phyloP scores from a whole-genome alignment of 2,797 vertebrate species.

The Chloroceryle inda region DNA sequence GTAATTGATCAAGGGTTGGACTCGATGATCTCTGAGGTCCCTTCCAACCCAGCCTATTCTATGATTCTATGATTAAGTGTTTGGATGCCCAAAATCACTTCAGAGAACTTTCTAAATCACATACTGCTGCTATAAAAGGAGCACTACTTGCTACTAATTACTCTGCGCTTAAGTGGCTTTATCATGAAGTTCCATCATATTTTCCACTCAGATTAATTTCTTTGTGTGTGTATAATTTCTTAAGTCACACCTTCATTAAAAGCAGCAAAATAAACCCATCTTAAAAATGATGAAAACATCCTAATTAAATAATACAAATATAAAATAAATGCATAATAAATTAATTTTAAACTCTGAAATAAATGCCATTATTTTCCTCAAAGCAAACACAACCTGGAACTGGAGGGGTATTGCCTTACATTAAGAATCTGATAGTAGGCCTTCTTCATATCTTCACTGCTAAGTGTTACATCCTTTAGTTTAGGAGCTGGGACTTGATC shows the following conservation, averaged over 20 bases:
- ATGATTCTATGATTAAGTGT: no score
- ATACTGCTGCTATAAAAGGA: neutral
- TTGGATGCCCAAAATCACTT: neutral
- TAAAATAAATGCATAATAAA: no score
- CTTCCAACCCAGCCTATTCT: no score
- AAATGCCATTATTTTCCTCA: neutral
- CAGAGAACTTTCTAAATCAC: neutral
- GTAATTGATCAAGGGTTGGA: no score
- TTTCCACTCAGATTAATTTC: neutral
- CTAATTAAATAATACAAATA: neutral
- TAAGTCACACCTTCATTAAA: slow-evolving; percentile 47
- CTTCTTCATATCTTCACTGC: slow-evolving; percentile 87
- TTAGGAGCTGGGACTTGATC: slow-evolving; percentile 95
- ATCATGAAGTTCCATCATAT: neutral
- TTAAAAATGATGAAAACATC: neutral
- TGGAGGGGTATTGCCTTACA: slow-evolving; percentile 78
- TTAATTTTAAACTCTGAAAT: neutral
- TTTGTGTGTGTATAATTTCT: neutral
- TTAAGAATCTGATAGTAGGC: slow-evolving; percentile 91
- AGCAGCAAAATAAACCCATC: slow-evolving; percentile 11
- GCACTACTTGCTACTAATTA: neutral
- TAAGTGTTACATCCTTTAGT: slow-evolving; percentile 90
- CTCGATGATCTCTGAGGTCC: no score
- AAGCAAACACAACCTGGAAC: neutral
- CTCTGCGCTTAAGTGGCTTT: neutral